Evolutionary conservation across 2,888 invertebrate species (phyloP).

Genomic region (Hypsopygia costalis): DNA sequence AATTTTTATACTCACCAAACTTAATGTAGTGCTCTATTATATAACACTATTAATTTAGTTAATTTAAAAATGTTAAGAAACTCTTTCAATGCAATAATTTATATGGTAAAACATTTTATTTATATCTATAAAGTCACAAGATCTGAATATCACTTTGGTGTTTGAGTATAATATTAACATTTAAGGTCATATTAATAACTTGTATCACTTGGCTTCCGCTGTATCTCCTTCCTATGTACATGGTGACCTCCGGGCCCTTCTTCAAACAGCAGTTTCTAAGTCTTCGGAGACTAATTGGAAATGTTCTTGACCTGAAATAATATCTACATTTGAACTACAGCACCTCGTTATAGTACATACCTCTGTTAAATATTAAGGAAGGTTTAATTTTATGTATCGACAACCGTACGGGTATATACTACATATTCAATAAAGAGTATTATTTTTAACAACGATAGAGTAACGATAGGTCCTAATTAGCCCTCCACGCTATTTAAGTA

Average conservation of each 20-base stretch:
- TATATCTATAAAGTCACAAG: slow-evolving; percentile 34
- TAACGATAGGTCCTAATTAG: too few relatives aligned
- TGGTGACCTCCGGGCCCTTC: slow-evolving; percentile 12
- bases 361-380: too few relatives aligned
- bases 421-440: too few relatives aligned
- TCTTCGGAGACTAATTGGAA: slow-evolving; percentile 77
- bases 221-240: slow-evolving; percentile 1
- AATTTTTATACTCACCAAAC: slow-evolving; percentile 11
- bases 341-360: too few relatives aligned
- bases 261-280: slow-evolving; percentile 72
- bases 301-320: slow-evolving; percentile 75
- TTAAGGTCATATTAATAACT: slow-evolving; percentile 22
- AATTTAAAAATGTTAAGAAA: slow-evolving; percentile 22
- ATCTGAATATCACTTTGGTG: slow-evolving; percentile 64
- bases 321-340: slow-evolving; percentile 15
- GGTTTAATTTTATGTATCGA: too few relatives aligned
- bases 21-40: slow-evolving; percentile 10
- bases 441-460: too few relatives aligned
- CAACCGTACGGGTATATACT: too few relatives aligned
- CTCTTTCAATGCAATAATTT: slow-evolving; percentile 21
- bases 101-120: slow-evolving; percentile 25
- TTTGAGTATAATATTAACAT: slow-evolving; percentile 32
- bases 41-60: slow-evolving; percentile 20
- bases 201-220: slow-evolving; percentile 14
- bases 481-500: too few relatives aligned